These are phyloP conservation scores for Drosophila helvetica DNA, from an alignment of 2,888 invertebrate genomes.

Conservation along the genomic window DNA sequence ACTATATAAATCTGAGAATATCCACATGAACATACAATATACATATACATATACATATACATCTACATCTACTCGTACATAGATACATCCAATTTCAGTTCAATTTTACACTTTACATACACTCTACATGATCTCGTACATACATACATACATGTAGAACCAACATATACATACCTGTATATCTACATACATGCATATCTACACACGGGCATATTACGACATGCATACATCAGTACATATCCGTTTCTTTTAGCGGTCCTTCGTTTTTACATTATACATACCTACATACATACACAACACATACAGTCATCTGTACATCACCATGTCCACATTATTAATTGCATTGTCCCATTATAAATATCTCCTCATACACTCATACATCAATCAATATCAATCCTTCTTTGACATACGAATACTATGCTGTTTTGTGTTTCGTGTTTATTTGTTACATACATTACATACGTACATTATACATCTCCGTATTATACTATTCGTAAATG, in stretches of 20 bases:
- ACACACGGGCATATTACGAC: conserved; percentile 38
- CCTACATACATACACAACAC: too few relatives aligned
- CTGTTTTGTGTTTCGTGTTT: not conserved
- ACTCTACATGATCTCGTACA: conserved; percentile 14
- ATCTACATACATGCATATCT: conserved; percentile 19
- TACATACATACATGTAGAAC: conserved; percentile 8
- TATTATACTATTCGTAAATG: not conserved
- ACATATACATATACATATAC: conserved; percentile 20
- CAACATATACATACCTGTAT: conserved; percentile 20
- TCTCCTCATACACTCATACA: too few relatives aligned
- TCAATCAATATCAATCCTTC: not conserved
- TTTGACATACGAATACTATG: not conserved
- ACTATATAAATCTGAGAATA: conserved; percentile 20
- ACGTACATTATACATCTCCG: not conserved
- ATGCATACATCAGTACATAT: conserved; percentile 50
- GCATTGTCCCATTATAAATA: not conserved
- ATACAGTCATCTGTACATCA: not conserved
- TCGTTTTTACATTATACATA: not conserved
- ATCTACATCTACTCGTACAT: conserved; percentile 21
- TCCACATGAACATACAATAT: conserved; percentile 19
- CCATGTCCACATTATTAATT: not conserved
- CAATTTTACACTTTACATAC: conserved; percentile 1
- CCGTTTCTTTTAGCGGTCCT: conserved; percentile 29
- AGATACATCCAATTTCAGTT: conserved; percentile 11
- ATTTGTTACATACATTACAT: not conserved